Percentiles rank a stretch among this genome's conserved stretches.
Evolutionary conservation across 2,888 invertebrate genomes (phyloP).

Genomic region (Brachyptera putata): DNA sequence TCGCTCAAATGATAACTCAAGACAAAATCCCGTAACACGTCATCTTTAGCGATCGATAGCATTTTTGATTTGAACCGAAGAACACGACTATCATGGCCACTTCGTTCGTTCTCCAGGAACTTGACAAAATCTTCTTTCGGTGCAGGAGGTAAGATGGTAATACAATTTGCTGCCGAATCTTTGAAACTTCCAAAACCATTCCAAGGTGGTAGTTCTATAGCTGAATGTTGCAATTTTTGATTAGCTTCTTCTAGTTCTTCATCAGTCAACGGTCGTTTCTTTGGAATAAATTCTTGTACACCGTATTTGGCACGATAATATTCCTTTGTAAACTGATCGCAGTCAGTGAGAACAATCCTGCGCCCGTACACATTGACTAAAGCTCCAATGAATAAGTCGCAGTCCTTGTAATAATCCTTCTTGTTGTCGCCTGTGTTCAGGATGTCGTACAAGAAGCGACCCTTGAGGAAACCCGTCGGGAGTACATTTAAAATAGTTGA

Average conservation of each 20-base stretch:
- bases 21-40: constrained; percentile 67
- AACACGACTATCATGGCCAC: constrained; percentile 69
- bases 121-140: constrained; percentile 74
- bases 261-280: not conserved
- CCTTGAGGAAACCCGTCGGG: constrained; percentile 49
- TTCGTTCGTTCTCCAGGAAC: constrained; percentile 72
- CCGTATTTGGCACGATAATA: constrained; percentile 72
- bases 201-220: constrained; percentile 85
- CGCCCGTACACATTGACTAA: constrained; percentile 78
- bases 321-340: constrained; percentile 80
- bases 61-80: constrained; percentile 76
- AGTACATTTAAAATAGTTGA: constrained; percentile 63
- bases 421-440: constrained; percentile 49
- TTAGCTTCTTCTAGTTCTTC: no score
- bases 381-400: constrained; percentile 77
- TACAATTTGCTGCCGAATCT: constrained; percentile 84
- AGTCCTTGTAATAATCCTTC: constrained; percentile 48
- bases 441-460: constrained; percentile 56
- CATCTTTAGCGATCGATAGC: constrained; percentile 62
- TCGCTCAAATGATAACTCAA: constrained; percentile 77
- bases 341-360: constrained; percentile 72
- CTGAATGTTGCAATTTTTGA: no score
- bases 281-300: constrained; percentile 46
- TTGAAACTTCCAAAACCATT: constrained; percentile 88
- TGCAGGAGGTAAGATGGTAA: constrained; percentile 72